Conservation (phyloP, 2,113 vertebrate species). For the Gymnorhina tibicen region DNA sequence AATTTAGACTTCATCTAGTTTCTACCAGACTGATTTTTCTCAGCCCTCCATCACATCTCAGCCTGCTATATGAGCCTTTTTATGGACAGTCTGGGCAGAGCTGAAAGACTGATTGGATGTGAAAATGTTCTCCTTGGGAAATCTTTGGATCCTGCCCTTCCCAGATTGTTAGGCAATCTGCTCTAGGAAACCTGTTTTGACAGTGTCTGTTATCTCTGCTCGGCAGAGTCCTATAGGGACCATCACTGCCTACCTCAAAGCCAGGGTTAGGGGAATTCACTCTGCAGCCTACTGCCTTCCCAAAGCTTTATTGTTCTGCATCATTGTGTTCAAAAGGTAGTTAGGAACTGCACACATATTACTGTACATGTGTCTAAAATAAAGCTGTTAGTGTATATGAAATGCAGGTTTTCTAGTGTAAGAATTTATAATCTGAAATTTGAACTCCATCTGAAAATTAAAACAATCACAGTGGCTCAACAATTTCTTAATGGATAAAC, state of each 20-base stretch:
- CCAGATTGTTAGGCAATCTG: constrained; percentile 16
- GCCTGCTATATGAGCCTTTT: neutral
- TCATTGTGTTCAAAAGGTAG: neutral
- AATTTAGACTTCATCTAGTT: neutral
- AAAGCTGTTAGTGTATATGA: neutral
- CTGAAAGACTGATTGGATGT: constrained; percentile 7
- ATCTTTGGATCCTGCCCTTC: constrained; percentile 38
- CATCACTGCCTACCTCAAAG: neutral
- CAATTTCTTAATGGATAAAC: neutral
- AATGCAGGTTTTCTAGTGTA: neutral
- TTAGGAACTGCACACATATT: neutral
- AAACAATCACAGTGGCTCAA: neutral
- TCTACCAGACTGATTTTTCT: neutral
- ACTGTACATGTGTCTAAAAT: neutral
- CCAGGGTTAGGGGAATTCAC: neutral
- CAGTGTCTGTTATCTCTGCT: constrained; percentile 37
- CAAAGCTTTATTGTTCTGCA: neutral
- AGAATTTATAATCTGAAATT: neutral
- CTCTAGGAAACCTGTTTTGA: constrained; percentile 23
- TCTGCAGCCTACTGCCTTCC: neutral
- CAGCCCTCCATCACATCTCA: neutral
- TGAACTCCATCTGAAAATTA: neutral
- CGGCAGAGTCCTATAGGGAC: neutral
- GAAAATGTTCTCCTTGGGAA: constrained; percentile 50
- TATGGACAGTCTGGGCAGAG: neutral